Base-by-base conservation (phyloP, 1,140 invertebrate species). In the Drosophila pseudoananassae region DNA sequence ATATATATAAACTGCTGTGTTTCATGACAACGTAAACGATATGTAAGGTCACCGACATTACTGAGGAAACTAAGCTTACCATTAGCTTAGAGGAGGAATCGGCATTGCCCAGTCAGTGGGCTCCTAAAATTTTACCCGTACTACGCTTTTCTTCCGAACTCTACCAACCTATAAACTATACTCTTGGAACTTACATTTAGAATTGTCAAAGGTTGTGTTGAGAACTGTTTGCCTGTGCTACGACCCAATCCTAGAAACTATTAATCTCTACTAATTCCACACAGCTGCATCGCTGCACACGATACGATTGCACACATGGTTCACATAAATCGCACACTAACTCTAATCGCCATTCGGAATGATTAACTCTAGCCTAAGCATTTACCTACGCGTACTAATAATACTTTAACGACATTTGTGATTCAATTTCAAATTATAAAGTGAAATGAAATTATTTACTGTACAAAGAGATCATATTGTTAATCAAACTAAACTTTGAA, bases 1-100 rank as follows among this genome's bases (percentile, higher is more conserved):
- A 76, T 76, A 83, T 69, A 51, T 74, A 72, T 47, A 73, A 87
- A 79, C 84, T 88, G 83, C 83, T 90, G 87, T 87, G 87, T 90
- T 90, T 90, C 87, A 90, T 87, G 87, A 90, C 87, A 90, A 90
- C 87, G 87, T 90, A 90, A 85, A 82, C 27, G 65, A 68, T 64
- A 72, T 64, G 59, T 74, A 77, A 74, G 68, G 63, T 43, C 49
- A 60, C 31, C 33, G 63, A 58, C 25, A 69, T 69, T 74, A 49
- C 10, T 3, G 52, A 29, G 31, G 33, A 53, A 51, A 51, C 51
- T 40, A 49, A 68, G 66, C 66, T 54, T 56, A 60, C 63, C n/a
- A 52, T 56, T 59, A 81, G 64, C 70, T 78, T 78, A 87, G 57
- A 58, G 31, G 9, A 43, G n/a, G 15, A 43, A 15, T 43, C 14